These are phyloP conservation scores for Oscheius sp. DNA, from an alignment of 2,888 invertebrate genomes.

Conservation along the genomic window DNA sequence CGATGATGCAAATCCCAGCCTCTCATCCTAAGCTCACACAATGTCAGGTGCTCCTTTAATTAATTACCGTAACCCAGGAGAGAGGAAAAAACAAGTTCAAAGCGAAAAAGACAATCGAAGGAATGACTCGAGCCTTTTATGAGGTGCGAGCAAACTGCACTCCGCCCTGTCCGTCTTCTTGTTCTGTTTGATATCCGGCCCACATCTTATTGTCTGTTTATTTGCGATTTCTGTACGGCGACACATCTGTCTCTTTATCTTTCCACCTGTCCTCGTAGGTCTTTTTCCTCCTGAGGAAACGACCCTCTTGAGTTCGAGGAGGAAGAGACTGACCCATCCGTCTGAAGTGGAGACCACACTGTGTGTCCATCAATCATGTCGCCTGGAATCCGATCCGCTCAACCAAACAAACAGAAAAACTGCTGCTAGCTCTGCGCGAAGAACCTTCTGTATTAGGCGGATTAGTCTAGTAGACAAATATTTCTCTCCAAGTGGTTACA, in stretches of 20 bases:
- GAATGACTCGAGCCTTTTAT: constrained; percentile 15
- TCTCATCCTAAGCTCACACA: constrained; percentile 19
- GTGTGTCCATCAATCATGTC: constrained; percentile 26
- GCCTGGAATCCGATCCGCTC: constrained; percentile 22
- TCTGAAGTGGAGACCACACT: constrained; percentile 10
- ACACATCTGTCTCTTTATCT: background rate
- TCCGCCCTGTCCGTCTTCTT: background rate
- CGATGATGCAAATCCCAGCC: constrained; percentile 11
- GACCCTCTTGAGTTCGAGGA: background rate
- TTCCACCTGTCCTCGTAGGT: background rate
- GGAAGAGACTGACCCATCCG: background rate
- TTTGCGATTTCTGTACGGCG: constrained; percentile 9
- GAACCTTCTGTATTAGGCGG: constrained; percentile 23
- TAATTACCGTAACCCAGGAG: background rate
- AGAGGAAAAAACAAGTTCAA: background rate
- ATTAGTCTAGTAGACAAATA: constrained; percentile 12
- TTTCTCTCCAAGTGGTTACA: background rate
- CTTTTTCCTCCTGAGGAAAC: background rate
- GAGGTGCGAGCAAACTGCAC: constrained; percentile 14
- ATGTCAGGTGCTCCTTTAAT: constrained; percentile 14
- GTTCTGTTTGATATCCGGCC: constrained; percentile 26
- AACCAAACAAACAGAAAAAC: constrained; percentile 14
- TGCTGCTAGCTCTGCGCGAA: constrained; percentile 1
- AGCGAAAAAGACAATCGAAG: background rate
- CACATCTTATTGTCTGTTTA: constrained; percentile 23